These are phyloP conservation scores for Andrena minutula DNA, from an alignment of 2,888 invertebrate species.

Conservation along the genomic window DNA sequence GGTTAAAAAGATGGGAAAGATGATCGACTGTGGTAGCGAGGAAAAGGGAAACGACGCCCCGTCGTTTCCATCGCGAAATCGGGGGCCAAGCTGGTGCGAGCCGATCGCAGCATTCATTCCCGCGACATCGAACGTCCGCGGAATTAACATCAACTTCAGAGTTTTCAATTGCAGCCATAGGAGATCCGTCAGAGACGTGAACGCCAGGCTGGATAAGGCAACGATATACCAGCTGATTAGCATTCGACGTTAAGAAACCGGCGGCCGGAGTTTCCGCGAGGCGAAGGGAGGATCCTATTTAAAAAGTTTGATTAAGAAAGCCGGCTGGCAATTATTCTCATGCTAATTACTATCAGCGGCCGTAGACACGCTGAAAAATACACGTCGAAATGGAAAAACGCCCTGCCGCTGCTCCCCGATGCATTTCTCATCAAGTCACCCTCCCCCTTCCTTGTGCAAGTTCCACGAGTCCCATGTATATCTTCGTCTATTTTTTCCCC, in stretches of 20 bases:
- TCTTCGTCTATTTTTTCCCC: neutral
- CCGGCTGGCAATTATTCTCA: constrained; percentile 82
- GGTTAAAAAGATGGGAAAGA: neutral
- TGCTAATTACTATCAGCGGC: constrained; percentile 82
- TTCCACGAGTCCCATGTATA: neutral
- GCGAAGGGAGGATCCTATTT: constrained; percentile 81
- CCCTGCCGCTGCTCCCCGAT: constrained; percentile 29
- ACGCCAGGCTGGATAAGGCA: constrained; percentile 77
- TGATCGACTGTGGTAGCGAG: neutral
- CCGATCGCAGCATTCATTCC: constrained; percentile 38
- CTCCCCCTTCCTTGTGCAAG: neutral
- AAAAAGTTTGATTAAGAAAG: constrained; percentile 85
- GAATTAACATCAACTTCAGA: constrained; percentile 68
- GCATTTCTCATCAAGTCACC: constrained; percentile 31
- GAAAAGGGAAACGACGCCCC: neutral
- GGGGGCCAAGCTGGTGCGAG: constrained; percentile 6
- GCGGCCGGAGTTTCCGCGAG: constrained; percentile 53
- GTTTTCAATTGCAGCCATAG: constrained; percentile 63
- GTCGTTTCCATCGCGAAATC: constrained; percentile 7
- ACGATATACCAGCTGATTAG: constrained; percentile 79
- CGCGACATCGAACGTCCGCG: constrained; percentile 30
- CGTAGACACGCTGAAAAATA: constrained; percentile 76
- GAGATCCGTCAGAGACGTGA: constrained; percentile 36
- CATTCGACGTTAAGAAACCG: constrained; percentile 79
- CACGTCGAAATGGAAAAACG: constrained; percentile 72